Conservation (phyloP, 1,140 invertebrate genomes). For the Brachionus manjavacas region DNA sequence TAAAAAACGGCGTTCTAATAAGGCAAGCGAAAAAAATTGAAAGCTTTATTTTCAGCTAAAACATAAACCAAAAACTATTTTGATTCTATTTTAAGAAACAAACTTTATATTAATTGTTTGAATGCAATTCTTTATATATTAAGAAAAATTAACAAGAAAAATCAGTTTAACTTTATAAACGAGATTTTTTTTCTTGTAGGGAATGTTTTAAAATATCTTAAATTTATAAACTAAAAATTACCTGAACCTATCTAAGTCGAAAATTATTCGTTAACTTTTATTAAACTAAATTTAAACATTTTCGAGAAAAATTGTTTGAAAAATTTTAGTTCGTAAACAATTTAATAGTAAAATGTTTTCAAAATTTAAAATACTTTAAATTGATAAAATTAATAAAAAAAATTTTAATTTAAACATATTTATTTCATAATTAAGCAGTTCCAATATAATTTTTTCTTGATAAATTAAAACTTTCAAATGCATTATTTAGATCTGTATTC, state of each 20-base stretch:
- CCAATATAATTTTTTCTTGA: constrained; percentile 20
- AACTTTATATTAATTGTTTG: background rate
- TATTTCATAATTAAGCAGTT: background rate
- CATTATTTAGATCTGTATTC: constrained; percentile 16
- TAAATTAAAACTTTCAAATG: constrained; percentile 30
- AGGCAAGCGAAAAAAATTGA: background rate
- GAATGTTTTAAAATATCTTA: background rate
- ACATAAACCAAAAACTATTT: background rate
- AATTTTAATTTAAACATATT: background rate
- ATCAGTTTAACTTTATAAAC: background rate
- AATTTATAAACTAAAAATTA: background rate
- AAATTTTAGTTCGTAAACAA: background rate
- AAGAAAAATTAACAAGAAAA: background rate
- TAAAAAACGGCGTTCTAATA: background rate
- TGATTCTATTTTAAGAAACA: background rate
- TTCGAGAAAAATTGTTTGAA: background rate
- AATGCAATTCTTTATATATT: background rate
- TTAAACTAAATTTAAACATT: background rate
- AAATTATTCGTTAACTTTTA: background rate
- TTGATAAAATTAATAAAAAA: background rate
- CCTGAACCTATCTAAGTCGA: background rate
- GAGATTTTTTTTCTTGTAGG: background rate
- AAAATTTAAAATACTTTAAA: background rate
- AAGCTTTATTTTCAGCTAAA: background rate
- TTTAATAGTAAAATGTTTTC: background rate